Evolutionary conservation across 1,140 invertebrate species (phyloP), one percentile per base, ranked within the genome.

Genomic region (Melitaea cinxia): DNA sequence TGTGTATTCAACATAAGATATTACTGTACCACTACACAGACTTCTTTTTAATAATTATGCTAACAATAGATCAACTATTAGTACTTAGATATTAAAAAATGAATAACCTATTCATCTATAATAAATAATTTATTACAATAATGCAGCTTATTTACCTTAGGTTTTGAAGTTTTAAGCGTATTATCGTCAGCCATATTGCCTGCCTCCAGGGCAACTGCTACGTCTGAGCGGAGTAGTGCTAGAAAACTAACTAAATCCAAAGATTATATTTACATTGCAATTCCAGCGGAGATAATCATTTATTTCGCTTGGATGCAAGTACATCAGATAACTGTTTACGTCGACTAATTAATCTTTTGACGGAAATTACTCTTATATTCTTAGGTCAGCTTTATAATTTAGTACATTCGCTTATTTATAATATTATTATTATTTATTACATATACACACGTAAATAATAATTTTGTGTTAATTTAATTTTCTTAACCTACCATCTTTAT

Each of bases 321-420:
- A 82, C 81, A 89, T 88, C 72, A 75, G 85, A 89, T 89, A 84
- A 83, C 72, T 83, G 78, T 82, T 86, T 82, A 71, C 77, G 63
- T 65, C 57, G 68, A 82, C 77, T 86, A 87, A 89, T 88, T 89
- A 89, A 89, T 87, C 77, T 83, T 47, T 79, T 75, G 75, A 68
- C 71, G 62, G 67, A 77, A 80, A 76, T 70, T 71, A 70, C 69
- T 80, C 72, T 79, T 68, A 76, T 72, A 75, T 82, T 85, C 77
- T 79, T 73, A 76, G 81, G 78, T 73, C 70, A 14, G 35, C 58
- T 53, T 37, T 56, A 59, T 57, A 49, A 65, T 53, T 23, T 65
- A 53, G 49, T 24, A 15, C 24, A 26, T 58, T 12, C 39, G 39
- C 12, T 58, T 14, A 50, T 14, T 14, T 26, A 50, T 24, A 7